phyloP scores from a whole-genome alignment of 2,797 vertebrate genomes.

The Loriculus beryllinus region DNA sequence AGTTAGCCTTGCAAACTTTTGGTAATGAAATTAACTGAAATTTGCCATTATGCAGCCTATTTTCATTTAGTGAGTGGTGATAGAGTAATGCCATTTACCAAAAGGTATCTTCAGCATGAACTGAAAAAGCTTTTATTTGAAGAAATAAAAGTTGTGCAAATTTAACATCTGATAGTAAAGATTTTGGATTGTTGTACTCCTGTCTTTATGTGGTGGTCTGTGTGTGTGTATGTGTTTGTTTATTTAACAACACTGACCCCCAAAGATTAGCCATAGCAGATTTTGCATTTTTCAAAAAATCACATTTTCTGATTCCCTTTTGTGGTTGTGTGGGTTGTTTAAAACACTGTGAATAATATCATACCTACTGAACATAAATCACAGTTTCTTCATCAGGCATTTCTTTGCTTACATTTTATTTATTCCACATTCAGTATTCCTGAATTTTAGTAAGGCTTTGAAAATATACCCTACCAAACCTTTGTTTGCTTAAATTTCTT shows the following conservation, averaged over 20 bases:
- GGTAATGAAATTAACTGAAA: not conserved
- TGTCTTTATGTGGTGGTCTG: not conserved
- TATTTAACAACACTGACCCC: not conserved
- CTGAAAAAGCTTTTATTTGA: not conserved
- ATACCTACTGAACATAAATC: not conserved
- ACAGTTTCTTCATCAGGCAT: not conserved
- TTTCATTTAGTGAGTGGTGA: not conserved
- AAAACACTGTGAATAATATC: not conserved
- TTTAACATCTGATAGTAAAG: not conserved
- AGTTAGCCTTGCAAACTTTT: not conserved
- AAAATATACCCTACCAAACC: not conserved
- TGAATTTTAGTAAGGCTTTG: not conserved
- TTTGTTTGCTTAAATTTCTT: not conserved
- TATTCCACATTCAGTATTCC: not conserved
- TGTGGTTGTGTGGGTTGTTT: not conserved
- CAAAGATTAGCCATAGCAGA: not conserved
- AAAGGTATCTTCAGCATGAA: not conserved
- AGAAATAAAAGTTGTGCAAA: not conserved
- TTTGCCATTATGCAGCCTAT: not conserved
- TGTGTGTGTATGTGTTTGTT: not conserved
- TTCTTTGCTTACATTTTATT: not conserved
- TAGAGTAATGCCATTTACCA: not conserved
- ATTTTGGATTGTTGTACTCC: not conserved
- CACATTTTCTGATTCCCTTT: not conserved
- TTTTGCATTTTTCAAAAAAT: not conserved